Conservation (phyloP, 2,888 invertebrate species). For the Phyllotreta striolata region DNA sequence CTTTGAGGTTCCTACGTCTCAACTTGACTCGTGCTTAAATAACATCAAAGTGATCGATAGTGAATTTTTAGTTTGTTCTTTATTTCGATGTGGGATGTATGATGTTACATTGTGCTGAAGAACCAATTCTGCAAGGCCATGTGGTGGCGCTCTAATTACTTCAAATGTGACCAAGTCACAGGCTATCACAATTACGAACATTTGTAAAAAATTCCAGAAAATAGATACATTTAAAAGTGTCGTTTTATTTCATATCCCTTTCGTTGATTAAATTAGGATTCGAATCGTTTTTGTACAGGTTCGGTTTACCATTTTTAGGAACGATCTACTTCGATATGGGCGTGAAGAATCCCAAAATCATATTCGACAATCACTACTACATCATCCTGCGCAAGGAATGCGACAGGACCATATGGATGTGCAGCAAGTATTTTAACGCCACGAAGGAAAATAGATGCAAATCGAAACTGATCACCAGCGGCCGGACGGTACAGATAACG, state of each 20-base stretch:
- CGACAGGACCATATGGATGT: constrained; percentile 49
- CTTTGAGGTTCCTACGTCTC: no score
- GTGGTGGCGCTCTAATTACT: constrained; percentile 44
- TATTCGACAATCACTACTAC: constrained; percentile 48
- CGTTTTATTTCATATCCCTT: neutral
- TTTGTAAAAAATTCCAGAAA: constrained; percentile 32
- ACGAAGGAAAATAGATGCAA: constrained; percentile 48
- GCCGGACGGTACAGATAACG: constrained; percentile 47
- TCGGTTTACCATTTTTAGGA: constrained; percentile 41
- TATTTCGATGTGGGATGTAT: constrained; percentile 39
- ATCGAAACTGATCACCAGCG: constrained; percentile 47
- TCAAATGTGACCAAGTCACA: constrained; percentile 45
- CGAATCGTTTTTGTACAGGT: no score
- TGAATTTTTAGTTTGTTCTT: no score
- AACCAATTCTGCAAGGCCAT: constrained; percentile 42
- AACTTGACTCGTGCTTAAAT: no score
- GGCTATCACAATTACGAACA: constrained; percentile 46
- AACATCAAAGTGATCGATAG: no score
- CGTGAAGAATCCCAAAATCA: constrained; percentile 51
- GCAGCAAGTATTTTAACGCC: constrained; percentile 48
- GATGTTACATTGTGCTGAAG: constrained; percentile 40
- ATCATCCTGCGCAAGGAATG: constrained; percentile 46
- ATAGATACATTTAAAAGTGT: neutral
- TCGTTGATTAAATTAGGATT: neutral
- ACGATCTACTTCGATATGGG: constrained; percentile 49